Percentiles rank a stretch among this genome's conserved stretches.
Conservation (phyloP, 1,140 invertebrate species). For the Penaeus chinensis region DNA sequence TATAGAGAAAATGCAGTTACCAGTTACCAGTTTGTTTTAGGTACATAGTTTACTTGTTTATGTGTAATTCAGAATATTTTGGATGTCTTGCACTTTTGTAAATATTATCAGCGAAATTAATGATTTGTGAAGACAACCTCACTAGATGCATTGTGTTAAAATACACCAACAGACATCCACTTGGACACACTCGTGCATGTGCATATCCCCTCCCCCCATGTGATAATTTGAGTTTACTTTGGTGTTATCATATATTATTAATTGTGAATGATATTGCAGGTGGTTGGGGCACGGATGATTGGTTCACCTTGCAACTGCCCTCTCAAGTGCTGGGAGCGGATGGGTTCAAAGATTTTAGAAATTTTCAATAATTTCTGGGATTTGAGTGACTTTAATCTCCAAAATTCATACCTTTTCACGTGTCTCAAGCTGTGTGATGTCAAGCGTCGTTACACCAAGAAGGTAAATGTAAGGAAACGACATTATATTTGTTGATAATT, state of each 20-base stretch:
- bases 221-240: too few relatives aligned
- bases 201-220: too few relatives aligned
- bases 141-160: too few relatives aligned
- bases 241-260: background rate
- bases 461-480: slow-evolving; percentile 51
- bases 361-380: slow-evolving; percentile 64
- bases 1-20: too few relatives aligned
- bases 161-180: too few relatives aligned
- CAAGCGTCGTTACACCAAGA: slow-evolving; percentile 63
- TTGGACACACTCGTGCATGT: too few relatives aligned
- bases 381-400: slow-evolving; percentile 62
- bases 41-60: too few relatives aligned
- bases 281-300: slow-evolving; percentile 58
- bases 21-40: too few relatives aligned
- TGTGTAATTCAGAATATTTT: too few relatives aligned
- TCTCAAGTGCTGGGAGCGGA: slow-evolving; percentile 62
- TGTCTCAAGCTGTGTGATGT: slow-evolving; percentile 64
- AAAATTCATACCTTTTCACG: slow-evolving; percentile 62
- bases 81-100: too few relatives aligned
- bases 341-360: slow-evolving; percentile 61
- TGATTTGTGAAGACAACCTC: too few relatives aligned
- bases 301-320: slow-evolving; percentile 62
- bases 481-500: background rate
- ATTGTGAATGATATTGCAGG: slow-evolving; percentile 4
- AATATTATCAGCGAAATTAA: too few relatives aligned